Base-by-base conservation (phyloP, 2,888 invertebrate species). In the Rhopalosiphum nymphaeae region DNA sequence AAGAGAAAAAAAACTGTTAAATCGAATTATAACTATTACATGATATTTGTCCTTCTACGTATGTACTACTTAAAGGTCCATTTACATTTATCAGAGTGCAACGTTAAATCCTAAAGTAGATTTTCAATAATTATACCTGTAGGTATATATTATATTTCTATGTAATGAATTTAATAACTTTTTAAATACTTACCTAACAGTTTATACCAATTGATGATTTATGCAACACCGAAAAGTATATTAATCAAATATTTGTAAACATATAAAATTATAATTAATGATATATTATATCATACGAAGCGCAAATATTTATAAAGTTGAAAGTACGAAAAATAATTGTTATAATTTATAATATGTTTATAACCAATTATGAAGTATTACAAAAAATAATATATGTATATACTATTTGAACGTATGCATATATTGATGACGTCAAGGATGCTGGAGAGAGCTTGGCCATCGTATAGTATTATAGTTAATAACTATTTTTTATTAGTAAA, bases 31-130 rank as follows among this genome's bases (percentile, higher is more conserved):
- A 86, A 85, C 25, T 5, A 57, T 57, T 49, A 84, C n/a, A 26
- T 53, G 25, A 26, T 42, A 11, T 91, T 84, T 21, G 84, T 91
- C 91, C 78, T 91, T 91, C 91, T 84, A 84, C 36, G n/a, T 67
- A 9, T 56, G 25, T 36, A 67, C n/a, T 67, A 36, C 67, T 67
- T 67, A 67, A 67, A 67, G 67, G 16, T 67, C n/a, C 67, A 67
- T 36, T 16, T 67, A 67, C 21, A 67, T 67, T 67, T 67, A 67
- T n/a, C 36, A 21, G 36, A 67, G 67, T n/a, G 36, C 21, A 67
- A 7, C 16, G 21, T 67, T 67, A 67, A 67, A 67, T 67, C n/a
- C n/a, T 67, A 36, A n/a, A 67, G n/a, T 67, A 7, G 16, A 67
- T 16, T 67, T n/a, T 5, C 36, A 36, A n/a, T 67, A 67, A 16